Evolutionary conservation across 1,140 invertebrate genomes (phyloP).

Genomic region (Penaeus chinensis): DNA sequence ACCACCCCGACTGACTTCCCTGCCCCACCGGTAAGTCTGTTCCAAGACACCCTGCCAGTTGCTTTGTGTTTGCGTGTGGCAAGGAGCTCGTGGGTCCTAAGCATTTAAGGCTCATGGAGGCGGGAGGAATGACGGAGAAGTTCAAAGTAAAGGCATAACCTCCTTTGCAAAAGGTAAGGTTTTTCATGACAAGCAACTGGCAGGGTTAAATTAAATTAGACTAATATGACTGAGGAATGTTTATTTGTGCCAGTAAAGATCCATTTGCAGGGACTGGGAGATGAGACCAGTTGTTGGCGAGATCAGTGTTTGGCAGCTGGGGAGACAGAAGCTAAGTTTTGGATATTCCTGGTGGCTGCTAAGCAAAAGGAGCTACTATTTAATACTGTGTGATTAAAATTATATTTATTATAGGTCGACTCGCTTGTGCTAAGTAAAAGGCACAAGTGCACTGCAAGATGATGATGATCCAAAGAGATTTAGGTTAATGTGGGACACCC

Average conservation of each 20-base stretch:
- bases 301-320: neutral
- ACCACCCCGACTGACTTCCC: constrained; percentile 47
- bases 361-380: constrained; percentile 24
- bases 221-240: constrained; percentile 47
- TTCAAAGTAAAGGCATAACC: neutral
- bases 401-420: constrained; percentile 3
- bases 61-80: constrained; percentile 4
- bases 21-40: constrained; percentile 62
- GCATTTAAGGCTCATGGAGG: neutral
- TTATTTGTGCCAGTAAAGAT: constrained; percentile 47
- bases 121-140: neutral
- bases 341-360: constrained; percentile 21
- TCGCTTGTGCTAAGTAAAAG: neutral
- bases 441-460: neutral
- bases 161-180: constrained; percentile 44
- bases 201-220: constrained; percentile 59
- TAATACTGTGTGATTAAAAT: constrained; percentile 11
- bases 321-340: constrained; percentile 50
- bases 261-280: constrained; percentile 37
- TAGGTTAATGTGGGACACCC: constrained; percentile 47
- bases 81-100: constrained; percentile 5
- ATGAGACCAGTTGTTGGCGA: neutral
- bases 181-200: constrained; percentile 47
- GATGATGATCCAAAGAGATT: constrained; percentile 3
- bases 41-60: constrained; percentile 59